Evolutionary conservation across 1,140 invertebrate species (phyloP).

Genomic region (Drosophila orena): DNA sequence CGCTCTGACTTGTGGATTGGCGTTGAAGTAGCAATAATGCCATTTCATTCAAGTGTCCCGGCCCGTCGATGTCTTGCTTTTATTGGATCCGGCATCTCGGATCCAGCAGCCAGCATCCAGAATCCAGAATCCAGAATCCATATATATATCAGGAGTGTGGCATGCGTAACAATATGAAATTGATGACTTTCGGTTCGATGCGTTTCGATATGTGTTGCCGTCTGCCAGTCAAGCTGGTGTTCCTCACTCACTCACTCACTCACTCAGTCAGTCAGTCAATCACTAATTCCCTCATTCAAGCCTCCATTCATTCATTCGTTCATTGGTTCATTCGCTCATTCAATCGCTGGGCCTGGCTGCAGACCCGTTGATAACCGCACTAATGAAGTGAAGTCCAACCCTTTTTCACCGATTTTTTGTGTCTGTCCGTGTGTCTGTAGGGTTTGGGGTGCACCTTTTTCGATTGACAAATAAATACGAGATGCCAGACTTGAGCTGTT

Average conservation of each 20-base stretch:
- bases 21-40: constrained; percentile 82
- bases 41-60: constrained; percentile 77
- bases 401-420: constrained; percentile 42
- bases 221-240: constrained; percentile 44
- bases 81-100: constrained; percentile 41
- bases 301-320: constrained; percentile 15
- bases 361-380: constrained; percentile 77
- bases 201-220: constrained; percentile 74
- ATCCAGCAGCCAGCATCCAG: background rate
- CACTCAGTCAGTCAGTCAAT: constrained; percentile 28
- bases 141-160: constrained; percentile 46
- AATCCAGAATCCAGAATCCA: background rate
- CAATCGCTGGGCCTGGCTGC: constrained; percentile 66
- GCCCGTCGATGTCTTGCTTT: constrained; percentile 56
- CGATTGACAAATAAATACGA: constrained; percentile 77
- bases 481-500: constrained; percentile 55
- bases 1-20: constrained; percentile 41
- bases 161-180: constrained; percentile 84
- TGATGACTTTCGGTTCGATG: constrained; percentile 80
- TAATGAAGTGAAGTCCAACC: constrained; percentile 76
- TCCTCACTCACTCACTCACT: constrained; percentile 29
- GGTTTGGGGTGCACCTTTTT: constrained; percentile 67
- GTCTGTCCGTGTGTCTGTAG: constrained; percentile 1
- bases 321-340: constrained; percentile 44
- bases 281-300: constrained; percentile 51